Percentiles rank a stretch among this genome's conserved stretches.
Evolutionary conservation across 1,140 invertebrate species (phyloP).

Genomic region (Sycobia sp.): DNA sequence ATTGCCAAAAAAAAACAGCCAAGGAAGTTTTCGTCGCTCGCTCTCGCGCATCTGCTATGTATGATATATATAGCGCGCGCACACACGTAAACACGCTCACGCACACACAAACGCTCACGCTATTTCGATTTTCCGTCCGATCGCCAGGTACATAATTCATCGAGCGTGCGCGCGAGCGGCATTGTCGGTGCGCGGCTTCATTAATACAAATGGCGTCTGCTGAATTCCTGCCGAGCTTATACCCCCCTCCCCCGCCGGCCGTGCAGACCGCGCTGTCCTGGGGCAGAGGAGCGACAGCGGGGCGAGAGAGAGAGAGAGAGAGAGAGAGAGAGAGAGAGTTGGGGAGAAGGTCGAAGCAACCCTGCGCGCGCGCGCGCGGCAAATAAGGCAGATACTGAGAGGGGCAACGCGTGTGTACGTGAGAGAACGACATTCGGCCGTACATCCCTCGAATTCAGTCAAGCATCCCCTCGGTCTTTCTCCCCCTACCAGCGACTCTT

Average conservation of each 20-base stretch:
- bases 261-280: not conserved
- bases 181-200: conserved; percentile 61
- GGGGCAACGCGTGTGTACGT: conserved; percentile 31
- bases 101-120: not conserved
- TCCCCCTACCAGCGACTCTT: not conserved
- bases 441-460: conserved; percentile 36
- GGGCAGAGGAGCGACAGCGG: not conserved
- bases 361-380: not conserved
- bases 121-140: conserved; percentile 55
- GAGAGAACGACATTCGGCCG: conserved; percentile 21
- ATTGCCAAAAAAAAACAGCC: too few species aligned
- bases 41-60: too few species aligned
- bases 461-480: conserved; percentile 37
- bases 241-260: conserved; percentile 23
- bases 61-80: too few species aligned
- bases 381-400: conserved; percentile 38
- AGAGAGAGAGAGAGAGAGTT: not conserved
- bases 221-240: conserved; percentile 54
- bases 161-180: conserved; percentile 55
- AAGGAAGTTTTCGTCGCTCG: too few species aligned
- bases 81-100: too few species aligned
- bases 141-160: conserved; percentile 63
- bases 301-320: not conserved
- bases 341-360: not conserved
- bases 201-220: conserved; percentile 64